phyloP scores from a whole-genome alignment of 2,888 invertebrate genomes.

The Dimorphilus gyrociliatus region DNA sequence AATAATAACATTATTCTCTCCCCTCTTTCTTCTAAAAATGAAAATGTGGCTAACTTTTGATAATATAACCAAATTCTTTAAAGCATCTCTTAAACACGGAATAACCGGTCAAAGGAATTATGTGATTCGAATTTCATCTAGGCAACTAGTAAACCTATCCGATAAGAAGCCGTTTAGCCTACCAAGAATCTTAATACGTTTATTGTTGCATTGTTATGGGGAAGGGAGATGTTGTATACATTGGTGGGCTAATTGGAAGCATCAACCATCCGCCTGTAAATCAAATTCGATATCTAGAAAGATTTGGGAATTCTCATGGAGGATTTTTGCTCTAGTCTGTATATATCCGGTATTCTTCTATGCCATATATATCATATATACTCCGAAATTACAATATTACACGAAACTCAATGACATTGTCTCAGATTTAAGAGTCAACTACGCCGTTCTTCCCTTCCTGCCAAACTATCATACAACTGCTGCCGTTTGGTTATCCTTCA shows the following conservation, averaged over 20 bases:
- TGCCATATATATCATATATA: constrained; percentile 10
- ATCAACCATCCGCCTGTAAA: constrained; percentile 11
- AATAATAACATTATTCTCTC: constrained; percentile 12
- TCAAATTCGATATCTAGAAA: constrained; percentile 6
- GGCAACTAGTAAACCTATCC: constrained; percentile 13
- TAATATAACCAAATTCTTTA: constrained; percentile 13
- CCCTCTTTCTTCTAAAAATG: constrained; percentile 10
- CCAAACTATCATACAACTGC: constrained; percentile 6
- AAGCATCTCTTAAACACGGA: constrained; percentile 14
- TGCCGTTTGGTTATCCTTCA: constrained; percentile 12
- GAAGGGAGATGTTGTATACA: constrained; percentile 15
- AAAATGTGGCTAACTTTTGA: constrained; percentile 11
- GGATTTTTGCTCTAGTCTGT: constrained; percentile 9
- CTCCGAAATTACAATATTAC: constrained; percentile 7
- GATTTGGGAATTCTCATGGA: constrained; percentile 10
- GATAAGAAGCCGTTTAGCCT: constrained; percentile 13
- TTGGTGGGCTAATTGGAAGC: constrained; percentile 13
- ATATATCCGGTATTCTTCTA: constrained; percentile 11
- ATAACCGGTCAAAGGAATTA: constrained; percentile 16
- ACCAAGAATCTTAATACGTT: constrained; percentile 10
- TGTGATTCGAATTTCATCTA: constrained; percentile 13
- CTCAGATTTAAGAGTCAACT: constrained; percentile 9
- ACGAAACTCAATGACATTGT: constrained; percentile 3
- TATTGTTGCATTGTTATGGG: constrained; percentile 13
- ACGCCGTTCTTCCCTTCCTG: constrained; percentile 8